These are phyloP conservation scores for Myxocyprinus asiaticus DNA, from an alignment of 2,113 vertebrate genomes.

Conservation along the genomic window DNA sequence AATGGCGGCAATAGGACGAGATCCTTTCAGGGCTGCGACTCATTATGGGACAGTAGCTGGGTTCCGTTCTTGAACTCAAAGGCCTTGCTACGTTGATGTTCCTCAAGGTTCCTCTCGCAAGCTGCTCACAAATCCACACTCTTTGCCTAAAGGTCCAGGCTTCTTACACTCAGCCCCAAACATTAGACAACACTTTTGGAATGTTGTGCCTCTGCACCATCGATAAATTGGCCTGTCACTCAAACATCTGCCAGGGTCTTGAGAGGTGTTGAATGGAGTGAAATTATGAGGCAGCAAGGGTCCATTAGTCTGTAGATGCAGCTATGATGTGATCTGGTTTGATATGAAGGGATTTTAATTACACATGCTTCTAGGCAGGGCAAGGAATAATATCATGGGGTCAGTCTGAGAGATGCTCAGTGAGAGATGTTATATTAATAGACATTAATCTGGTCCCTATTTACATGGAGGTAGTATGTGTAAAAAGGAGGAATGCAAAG, in stretches of 20 bases:
- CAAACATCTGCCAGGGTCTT: constrained; percentile 68
- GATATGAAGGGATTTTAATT: constrained; percentile 70
- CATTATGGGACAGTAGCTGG: constrained; percentile 57
- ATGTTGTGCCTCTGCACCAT: constrained; percentile 70
- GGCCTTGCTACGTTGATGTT: not conserved
- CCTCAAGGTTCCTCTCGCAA: not conserved
- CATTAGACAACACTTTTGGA: constrained; percentile 69
- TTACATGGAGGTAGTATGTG: constrained; percentile 56
- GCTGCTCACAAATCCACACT: constrained; percentile 2
- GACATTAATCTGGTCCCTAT: constrained; percentile 68
- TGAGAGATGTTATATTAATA: constrained; percentile 63
- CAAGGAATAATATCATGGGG: constrained; percentile 56
- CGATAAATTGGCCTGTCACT: constrained; percentile 56
- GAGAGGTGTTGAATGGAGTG: constrained; percentile 59
- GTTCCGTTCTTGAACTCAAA: not conserved
- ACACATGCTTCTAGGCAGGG: constrained; percentile 49
- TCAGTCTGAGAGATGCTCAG: constrained; percentile 57
- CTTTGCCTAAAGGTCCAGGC: not conserved
- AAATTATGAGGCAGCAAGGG: constrained; percentile 31
- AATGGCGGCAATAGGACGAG: constrained; percentile 77
- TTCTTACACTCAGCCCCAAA: constrained; percentile 49
- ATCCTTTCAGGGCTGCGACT: constrained; percentile 74
- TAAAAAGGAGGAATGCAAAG: constrained; percentile 32
- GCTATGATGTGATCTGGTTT: constrained; percentile 68
- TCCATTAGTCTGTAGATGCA: constrained; percentile 43